Base-by-base conservation (phyloP, 2,888 invertebrate species). In the Synergus itoensis region DNA sequence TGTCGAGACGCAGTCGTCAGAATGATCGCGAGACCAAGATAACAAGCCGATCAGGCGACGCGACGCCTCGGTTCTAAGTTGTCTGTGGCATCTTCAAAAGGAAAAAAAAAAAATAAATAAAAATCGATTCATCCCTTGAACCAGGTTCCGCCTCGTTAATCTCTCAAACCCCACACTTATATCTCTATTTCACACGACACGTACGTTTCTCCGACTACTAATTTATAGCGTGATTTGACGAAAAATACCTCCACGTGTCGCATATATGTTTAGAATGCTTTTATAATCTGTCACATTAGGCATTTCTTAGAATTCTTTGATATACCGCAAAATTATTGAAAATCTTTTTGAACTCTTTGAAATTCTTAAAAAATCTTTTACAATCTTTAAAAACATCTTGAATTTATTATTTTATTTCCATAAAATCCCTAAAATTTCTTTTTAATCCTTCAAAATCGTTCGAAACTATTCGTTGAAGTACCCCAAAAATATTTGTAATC, bases 21-120 rank as follows among this genome's bases (percentile, higher is more conserved):
- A 81, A 81, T 81, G 86, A 87, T 85, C 81, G 85, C 84, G 84
- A 85, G 84, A 85, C 82, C 80, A 79, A 84, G 86, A 86, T 87
- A 87, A 85, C 80, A 85, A 83, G 79, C 64, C 62, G 80, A 77
- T 82, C 79, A 73, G 63, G 16, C 28, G 40, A 57, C 57, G 48
- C 65, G 78, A 79, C 77, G 79, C 77, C 77, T 79, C 43, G 45
- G 77, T 77, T 80, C 76, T 67, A 73, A 79, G 79, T 73, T 77
- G 77, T 77, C 80, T 79, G 60, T 75, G 43, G 64, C 78, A 79
- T 77, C 76, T 60, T 12, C 28, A 45, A 64, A 78, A 77, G 78
- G 78, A 57, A 77, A 79, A 77, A 76, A 21, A 36, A 45, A 77
- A 79, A 57, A 73, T 75, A 36, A 36, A 45, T 57, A 79, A 79